These are phyloP conservation scores for Thunnus thynnus DNA, from an alignment of 2,113 vertebrate genomes.

Conservation along the genomic window DNA sequence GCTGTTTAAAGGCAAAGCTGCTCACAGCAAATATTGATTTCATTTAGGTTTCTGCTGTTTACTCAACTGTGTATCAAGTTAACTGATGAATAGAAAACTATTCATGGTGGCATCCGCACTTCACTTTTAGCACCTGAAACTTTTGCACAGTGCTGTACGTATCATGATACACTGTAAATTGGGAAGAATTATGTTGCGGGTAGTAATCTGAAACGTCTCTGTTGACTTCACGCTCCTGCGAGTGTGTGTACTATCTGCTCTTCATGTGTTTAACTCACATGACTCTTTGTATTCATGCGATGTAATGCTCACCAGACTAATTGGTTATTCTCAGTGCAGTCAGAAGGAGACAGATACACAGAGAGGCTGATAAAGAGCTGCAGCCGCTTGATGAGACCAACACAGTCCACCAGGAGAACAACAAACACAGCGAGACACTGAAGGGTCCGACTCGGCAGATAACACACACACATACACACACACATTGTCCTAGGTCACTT, in stretches of 20 bases:
- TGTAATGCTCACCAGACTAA: conserved; percentile 3
- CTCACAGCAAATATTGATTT: no score
- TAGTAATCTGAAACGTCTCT: no score
- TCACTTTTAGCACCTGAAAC: no score
- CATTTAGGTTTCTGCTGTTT: no score
- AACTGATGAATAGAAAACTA: no score
- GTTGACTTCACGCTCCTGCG: background rate
- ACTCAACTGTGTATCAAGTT: no score
- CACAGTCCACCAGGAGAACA: background rate
- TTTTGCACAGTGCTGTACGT: no score
- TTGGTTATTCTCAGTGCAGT: conserved; percentile 3
- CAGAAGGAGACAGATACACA: background rate
- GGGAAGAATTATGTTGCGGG: no score
- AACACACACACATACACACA: background rate
- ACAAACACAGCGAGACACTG: background rate
- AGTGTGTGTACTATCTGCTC: background rate
- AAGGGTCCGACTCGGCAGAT: background rate
- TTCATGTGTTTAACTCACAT: background rate
- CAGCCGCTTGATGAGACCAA: background rate
- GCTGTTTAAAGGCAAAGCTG: no score
- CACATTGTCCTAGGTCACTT: background rate
- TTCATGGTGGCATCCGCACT: no score
- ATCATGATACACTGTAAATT: no score
- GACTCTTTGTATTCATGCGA: background rate
- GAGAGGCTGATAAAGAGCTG: conserved; percentile 1